Evolutionary conservation across 2,888 invertebrate genomes (phyloP).

Genomic region (Euphydryas editha): DNA sequence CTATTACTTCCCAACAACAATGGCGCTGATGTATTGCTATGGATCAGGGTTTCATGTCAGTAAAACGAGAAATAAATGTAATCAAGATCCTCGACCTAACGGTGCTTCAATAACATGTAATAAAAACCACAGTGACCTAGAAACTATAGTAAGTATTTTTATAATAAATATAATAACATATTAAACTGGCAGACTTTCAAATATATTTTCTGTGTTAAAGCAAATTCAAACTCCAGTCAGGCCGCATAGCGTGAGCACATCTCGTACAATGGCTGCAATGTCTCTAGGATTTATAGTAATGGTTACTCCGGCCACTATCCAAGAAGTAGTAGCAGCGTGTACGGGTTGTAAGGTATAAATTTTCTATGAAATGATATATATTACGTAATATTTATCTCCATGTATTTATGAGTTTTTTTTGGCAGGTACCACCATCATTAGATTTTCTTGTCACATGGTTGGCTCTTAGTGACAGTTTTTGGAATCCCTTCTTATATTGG

Average conservation of each 20-base stretch:
- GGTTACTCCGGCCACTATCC: constrained; percentile 95
- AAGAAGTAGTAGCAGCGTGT: constrained; percentile 95
- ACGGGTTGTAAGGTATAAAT: constrained; percentile 89
- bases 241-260: constrained; percentile 90
- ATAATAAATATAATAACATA: constrained; percentile 20
- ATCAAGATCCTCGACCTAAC: constrained; percentile 67
- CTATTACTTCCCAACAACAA: constrained; percentile 95
- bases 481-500: constrained; percentile 96
- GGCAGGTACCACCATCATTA: constrained; percentile 89
- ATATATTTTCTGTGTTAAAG: constrained; percentile 39
- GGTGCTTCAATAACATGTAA: constrained; percentile 70
- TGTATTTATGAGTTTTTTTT: constrained; percentile 18
- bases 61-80: constrained; percentile 87
- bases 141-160: constrained; percentile 45
- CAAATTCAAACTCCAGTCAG: constrained; percentile 81
- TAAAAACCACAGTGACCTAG: constrained; percentile 62
- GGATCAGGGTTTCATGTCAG: constrained; percentile 95
- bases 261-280: constrained; percentile 95
- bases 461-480: constrained; percentile 93
- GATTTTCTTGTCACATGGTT: constrained; percentile 95
- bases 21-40: constrained; percentile 96
- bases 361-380: background rate
- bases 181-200: background rate
- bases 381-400: background rate
- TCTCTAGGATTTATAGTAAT: constrained; percentile 95